Percentiles rank a stretch among this genome's conserved stretches.
phyloP scores from a whole-genome alignment of 2,888 invertebrate genomes.

The Papilio gigon region DNA sequence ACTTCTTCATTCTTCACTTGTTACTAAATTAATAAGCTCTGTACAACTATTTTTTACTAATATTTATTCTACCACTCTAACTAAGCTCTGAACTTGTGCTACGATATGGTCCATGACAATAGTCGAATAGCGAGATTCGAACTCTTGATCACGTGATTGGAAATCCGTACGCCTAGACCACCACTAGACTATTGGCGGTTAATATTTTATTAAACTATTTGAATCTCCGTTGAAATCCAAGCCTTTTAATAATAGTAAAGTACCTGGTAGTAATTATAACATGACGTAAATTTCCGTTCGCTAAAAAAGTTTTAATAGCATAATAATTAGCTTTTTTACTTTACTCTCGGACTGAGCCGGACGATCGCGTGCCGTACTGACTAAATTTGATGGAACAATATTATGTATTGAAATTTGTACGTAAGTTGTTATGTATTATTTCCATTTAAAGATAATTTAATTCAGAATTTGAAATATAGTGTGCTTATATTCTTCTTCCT shows the following conservation, averaged over 20 bases:
- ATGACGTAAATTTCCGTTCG: slow-evolving; percentile 13
- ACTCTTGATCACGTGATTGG: too few relatives aligned
- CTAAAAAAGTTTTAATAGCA: slow-evolving; percentile 5
- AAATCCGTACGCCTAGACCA: too few relatives aligned
- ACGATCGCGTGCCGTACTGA: not conserved
- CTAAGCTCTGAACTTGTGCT: too few relatives aligned
- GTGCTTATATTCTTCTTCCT: too few relatives aligned
- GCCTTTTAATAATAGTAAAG: not conserved
- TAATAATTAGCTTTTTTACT: slow-evolving; percentile 15
- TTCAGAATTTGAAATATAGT: too few relatives aligned
- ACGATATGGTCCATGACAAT: too few relatives aligned
- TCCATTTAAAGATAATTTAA: too few relatives aligned
- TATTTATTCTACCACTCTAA: too few relatives aligned
- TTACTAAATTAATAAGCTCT: too few relatives aligned
- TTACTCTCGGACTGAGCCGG: not conserved
- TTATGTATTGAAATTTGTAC: not conserved
- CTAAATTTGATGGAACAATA: slow-evolving; percentile 1
- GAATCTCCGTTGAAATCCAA: not conserved
- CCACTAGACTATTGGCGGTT: not conserved
- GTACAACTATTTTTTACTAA: too few relatives aligned
- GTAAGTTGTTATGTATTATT: not conserved
- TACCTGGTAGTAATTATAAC: slow-evolving; percentile 5
- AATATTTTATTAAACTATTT: not conserved
- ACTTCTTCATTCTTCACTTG: too few relatives aligned
- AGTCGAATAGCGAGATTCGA: too few relatives aligned